Evolutionary conservation across 2,797 vertebrate genomes (phyloP).

Genomic region (Sylvia borin): DNA sequence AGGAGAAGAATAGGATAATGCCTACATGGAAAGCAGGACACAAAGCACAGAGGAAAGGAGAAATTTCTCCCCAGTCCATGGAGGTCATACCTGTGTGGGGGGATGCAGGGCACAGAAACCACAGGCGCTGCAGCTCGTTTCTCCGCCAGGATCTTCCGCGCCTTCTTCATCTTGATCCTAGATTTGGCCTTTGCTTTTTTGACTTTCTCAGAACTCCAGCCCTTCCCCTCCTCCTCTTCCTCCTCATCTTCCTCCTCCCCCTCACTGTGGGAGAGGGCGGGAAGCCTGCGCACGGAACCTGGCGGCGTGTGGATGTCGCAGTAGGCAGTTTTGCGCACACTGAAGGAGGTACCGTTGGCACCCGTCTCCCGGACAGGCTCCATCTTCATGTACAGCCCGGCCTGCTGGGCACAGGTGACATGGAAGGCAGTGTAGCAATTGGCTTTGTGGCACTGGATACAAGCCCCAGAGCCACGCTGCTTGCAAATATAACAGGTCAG

Average conservation of each 20-base stretch:
- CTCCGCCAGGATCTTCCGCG: conserved; percentile 95
- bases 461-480: conserved; percentile 95
- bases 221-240: conserved; percentile 93
- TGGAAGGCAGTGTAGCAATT: conserved; percentile 99
- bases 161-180: conserved; percentile 97
- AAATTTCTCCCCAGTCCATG: neutral
- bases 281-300: conserved; percentile 86
- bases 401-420: conserved; percentile 98
- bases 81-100: conserved; percentile 88
- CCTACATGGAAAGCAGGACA: neutral
- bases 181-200: conserved; percentile 99
- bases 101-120: conserved; percentile 97
- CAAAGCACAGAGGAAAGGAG: neutral
- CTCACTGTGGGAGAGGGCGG: conserved; percentile 89
- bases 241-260: conserved; percentile 91
- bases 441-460: conserved; percentile 99
- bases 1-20: neutral
- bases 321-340: conserved; percentile 97
- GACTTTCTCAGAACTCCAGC: conserved; percentile 95
- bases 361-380: conserved; percentile 96
- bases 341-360: conserved; percentile 97
- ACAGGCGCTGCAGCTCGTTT: conserved; percentile 95
- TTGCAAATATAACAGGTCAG: conserved; percentile 99
- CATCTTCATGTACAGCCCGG: conserved; percentile 99
- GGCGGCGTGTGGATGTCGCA: conserved; percentile 98